Evolutionary conservation across 2,797 vertebrate genomes (phyloP).

Genomic region (Pseudomugil gertrudae): DNA sequence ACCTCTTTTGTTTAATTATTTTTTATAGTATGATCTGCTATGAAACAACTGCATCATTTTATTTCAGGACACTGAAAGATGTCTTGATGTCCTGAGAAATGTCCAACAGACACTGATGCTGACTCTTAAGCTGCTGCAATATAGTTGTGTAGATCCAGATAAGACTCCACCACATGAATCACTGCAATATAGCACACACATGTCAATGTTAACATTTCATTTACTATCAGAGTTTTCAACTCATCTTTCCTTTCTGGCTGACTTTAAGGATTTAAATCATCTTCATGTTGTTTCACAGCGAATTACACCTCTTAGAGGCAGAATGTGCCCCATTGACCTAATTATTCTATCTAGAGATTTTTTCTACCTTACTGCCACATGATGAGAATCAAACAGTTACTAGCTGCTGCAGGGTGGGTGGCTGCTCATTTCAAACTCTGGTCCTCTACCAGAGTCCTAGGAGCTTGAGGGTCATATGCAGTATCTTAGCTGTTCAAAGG

Average conservation of each 20-base stretch:
- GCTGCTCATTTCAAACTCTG: too few species aligned
- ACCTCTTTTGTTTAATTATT: constrained; percentile 35
- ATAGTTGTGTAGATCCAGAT: constrained; percentile 49
- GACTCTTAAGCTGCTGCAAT: constrained; percentile 55
- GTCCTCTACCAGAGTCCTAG: too few species aligned
- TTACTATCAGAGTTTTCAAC: constrained; percentile 62
- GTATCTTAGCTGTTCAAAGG: too few species aligned
- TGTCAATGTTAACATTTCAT: constrained; percentile 55
- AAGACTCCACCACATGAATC: constrained; percentile 58
- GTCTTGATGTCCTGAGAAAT: too few species aligned
- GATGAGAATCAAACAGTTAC: constrained; percentile 68
- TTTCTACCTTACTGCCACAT: constrained; percentile 56
- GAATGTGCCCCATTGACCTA: constrained; percentile 70
- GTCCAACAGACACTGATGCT: constrained; percentile 62
- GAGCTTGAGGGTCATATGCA: too few species aligned
- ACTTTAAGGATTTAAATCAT: constrained; percentile 62
- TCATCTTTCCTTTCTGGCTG: constrained; percentile 45
- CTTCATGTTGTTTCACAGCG: constrained; percentile 77
- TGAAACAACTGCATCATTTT: constrained; percentile 47
- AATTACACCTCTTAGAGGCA: constrained; percentile 76
- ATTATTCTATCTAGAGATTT: constrained; percentile 51
- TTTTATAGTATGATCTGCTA: constrained; percentile 35
- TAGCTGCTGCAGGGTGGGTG: constrained; percentile 68
- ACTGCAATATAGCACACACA: constrained; percentile 52
- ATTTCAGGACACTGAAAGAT: too few species aligned